A percentile compares a stretch with the other conserved stretches of the same genome.
Evolutionary conservation across 2,888 invertebrate genomes (phyloP).

Genomic region (Phortica magna): DNA sequence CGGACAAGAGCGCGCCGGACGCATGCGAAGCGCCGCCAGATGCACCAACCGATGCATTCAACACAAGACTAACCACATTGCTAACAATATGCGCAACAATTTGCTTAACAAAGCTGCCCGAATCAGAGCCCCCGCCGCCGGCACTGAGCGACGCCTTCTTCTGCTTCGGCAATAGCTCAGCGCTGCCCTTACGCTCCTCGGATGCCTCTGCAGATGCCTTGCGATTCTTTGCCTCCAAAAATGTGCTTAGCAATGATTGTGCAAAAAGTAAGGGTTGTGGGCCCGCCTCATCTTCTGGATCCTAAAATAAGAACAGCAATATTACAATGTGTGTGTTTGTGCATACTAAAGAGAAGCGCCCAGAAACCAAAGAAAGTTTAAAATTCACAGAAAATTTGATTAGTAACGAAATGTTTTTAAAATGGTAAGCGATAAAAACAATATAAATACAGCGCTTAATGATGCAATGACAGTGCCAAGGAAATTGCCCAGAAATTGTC

Average conservation of each 20-base stretch:
- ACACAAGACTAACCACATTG: constrained; percentile 69
- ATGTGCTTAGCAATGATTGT: constrained; percentile 70
- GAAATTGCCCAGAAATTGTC: constrained; percentile 76
- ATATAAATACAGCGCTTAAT: constrained; percentile 76
- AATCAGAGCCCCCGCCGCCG: constrained; percentile 65
- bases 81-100: constrained; percentile 74
- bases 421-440: constrained; percentile 52
- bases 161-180: constrained; percentile 41
- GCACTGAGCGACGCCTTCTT: constrained; percentile 43
- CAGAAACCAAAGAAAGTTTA: neutral
- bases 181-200: constrained; percentile 59
- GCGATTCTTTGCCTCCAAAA: constrained; percentile 72
- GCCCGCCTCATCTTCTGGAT: constrained; percentile 77
- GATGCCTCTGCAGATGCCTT: constrained; percentile 55
- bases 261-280: constrained; percentile 74
- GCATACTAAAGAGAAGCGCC: neutral
- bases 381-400: constrained; percentile 34
- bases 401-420: constrained; percentile 41
- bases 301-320: constrained; percentile 53
- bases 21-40: constrained; percentile 75
- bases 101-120: constrained; percentile 74
- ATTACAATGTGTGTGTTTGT: neutral
- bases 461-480: constrained; percentile 76
- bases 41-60: constrained; percentile 75
- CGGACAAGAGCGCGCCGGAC: constrained; percentile 61